These are phyloP conservation scores for Acanthochromis polyacanthus DNA, from an alignment of 2,113 vertebrate genomes.

Conservation along the genomic window DNA sequence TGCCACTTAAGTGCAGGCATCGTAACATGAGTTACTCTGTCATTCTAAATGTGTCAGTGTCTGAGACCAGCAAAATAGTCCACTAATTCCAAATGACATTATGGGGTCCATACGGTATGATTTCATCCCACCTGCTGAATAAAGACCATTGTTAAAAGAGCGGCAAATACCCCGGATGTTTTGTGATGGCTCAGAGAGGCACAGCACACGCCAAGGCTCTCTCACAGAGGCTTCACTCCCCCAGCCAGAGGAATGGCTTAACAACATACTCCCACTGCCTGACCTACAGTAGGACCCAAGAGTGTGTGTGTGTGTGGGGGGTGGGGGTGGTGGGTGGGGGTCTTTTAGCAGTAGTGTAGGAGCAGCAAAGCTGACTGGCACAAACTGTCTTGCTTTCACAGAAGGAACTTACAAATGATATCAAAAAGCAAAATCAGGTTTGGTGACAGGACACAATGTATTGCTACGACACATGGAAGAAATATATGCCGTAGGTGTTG, in stretches of 20 bases:
- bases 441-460: not conserved
- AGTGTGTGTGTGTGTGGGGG: conserved; percentile 22
- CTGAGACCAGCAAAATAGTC: conserved; percentile 31
- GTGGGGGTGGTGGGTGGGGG: conserved; percentile 33
- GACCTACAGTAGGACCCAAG: conserved; percentile 41
- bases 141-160: conserved; percentile 28
- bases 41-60: not conserved
- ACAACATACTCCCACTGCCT: conserved; percentile 71
- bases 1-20: not conserved
- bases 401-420: not conserved
- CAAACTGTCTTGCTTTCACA: not conserved
- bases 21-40: not conserved
- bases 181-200: conserved; percentile 63
- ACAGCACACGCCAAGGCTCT: conserved; percentile 63
- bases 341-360: conserved; percentile 16
- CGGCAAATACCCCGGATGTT: conserved; percentile 68
- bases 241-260: conserved; percentile 78
- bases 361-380: not conserved
- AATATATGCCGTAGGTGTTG: no score
- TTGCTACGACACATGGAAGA: no score
- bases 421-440: not conserved
- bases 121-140: conserved; percentile 60
- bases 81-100: conserved; percentile 29
- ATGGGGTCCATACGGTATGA: conserved; percentile 47
- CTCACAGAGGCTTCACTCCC: conserved; percentile 70